Percentiles rank a stretch among this genome's conserved stretches.
phyloP scores from a whole-genome alignment of 1,140 invertebrate genomes.

The Diuraphis noxia region DNA sequence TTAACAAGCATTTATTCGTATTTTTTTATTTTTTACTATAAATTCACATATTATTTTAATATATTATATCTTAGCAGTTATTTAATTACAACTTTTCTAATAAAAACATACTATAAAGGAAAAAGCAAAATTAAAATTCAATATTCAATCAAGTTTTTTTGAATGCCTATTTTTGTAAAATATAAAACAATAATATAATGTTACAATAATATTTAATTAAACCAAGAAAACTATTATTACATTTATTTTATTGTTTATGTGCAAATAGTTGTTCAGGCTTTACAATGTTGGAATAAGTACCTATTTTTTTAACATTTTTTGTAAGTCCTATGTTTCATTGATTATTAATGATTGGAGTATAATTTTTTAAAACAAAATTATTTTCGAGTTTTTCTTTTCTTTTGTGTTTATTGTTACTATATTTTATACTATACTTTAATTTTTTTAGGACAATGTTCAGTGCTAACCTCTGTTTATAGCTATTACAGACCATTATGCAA shows the following conservation, averaged over 20 bases:
- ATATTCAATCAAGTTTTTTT: not conserved
- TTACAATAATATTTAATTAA: constrained; percentile 5
- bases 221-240: constrained; percentile 32
- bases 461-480: not conserved
- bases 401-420: not conserved
- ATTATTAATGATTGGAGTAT: constrained; percentile 47
- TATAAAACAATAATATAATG: constrained; percentile 9
- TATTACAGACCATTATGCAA: not conserved
- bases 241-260: constrained; percentile 4
- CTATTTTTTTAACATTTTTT: constrained; percentile 39
- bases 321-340: constrained; percentile 29
- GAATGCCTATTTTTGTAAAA: constrained; percentile 44
- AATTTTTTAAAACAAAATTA: constrained; percentile 24
- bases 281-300: constrained; percentile 36
- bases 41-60: constrained; percentile 41
- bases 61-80: not conserved
- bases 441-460: not conserved
- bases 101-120: not conserved
- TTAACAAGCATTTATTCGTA: constrained; percentile 19
- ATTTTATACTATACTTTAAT: not conserved
- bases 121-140: constrained; percentile 7
- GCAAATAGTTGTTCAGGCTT: constrained; percentile 20
- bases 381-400: constrained; percentile 18
- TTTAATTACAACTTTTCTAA: not conserved
- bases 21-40: constrained; percentile 31